Evolutionary conservation across 2,888 invertebrate genomes (phyloP).

Genomic region (Synanthedon myopaeformis): DNA sequence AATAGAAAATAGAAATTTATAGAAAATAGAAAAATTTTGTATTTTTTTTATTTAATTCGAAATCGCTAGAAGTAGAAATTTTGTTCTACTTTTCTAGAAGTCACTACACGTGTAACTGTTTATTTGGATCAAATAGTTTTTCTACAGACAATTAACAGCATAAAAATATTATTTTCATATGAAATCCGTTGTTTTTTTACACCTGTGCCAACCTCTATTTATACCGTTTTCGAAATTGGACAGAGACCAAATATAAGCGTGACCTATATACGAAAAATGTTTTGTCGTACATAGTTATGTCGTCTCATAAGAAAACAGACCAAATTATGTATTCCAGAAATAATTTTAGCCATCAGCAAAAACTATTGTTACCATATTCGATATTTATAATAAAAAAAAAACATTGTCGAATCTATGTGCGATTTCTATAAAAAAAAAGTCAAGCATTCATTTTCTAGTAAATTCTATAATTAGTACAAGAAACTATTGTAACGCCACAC

Average conservation of each 20-base stretch:
- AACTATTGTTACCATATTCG: no score
- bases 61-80: background rate
- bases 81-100: no score
- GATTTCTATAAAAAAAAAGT: no score
- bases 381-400: no score
- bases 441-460: no score
- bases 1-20: no score
- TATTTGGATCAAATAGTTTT: no score
- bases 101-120: no score
- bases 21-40: background rate
- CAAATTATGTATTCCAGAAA: background rate
- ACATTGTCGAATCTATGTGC: no score
- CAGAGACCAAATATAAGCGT: background rate
- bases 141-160: background rate
- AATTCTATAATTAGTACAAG: no score
- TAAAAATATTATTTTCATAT: background rate
- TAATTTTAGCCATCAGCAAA: no score
- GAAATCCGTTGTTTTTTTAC: conserved; percentile 1
- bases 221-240: conserved; percentile 1
- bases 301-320: background rate
- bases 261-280: background rate
- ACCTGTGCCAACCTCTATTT: conserved; percentile 4
- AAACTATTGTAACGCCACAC: no score
- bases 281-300: background rate
- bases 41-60: background rate